Conservation (phyloP, 2,888 invertebrate species). For the Leucoptera coffeella region DNA sequence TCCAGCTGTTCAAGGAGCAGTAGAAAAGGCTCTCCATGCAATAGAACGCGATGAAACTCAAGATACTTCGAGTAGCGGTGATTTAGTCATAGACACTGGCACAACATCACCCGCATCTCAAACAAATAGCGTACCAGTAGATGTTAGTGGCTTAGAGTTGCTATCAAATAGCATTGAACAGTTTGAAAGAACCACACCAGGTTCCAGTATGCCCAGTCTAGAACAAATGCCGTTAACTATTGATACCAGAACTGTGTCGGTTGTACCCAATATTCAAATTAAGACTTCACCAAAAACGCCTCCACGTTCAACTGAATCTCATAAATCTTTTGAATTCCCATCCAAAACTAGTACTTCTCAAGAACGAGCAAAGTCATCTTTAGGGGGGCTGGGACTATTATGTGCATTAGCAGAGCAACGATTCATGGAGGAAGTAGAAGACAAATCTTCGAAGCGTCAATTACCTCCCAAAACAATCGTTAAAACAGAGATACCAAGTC, state of each 20-base stretch:
- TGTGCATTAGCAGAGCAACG: slow-evolving; percentile 82
- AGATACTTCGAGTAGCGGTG: slow-evolving; percentile 36
- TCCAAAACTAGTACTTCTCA: slow-evolving; percentile 14
- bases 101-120: slow-evolving; percentile 19
- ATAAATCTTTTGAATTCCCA: slow-evolving; percentile 31
- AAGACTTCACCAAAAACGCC: slow-evolving; percentile 40
- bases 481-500: slow-evolving; percentile 16
- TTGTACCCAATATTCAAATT: slow-evolving; percentile 37
- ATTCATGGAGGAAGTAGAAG: slow-evolving; percentile 68
- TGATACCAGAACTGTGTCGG: slow-evolving; percentile 34
- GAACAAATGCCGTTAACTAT: slow-evolving; percentile 25
- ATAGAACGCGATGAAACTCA: slow-evolving; percentile 32
- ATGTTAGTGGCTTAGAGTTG: slow-evolving; percentile 74
- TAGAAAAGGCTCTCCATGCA: slow-evolving; percentile 35
- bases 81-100: slow-evolving; percentile 41
- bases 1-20: slow-evolving; percentile 22
- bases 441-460: slow-evolving; percentile 21
- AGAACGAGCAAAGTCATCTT: slow-evolving; percentile 25
- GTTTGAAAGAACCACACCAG: slow-evolving; percentile 54
- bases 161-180: slow-evolving; percentile 82
- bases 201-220: slow-evolving; percentile 22
- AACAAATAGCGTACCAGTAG: slow-evolving; percentile 31
- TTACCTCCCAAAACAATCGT: background rate
- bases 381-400: slow-evolving; percentile 66
- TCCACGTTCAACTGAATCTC: slow-evolving; percentile 20